Base-by-base conservation (phyloP, 2,797 vertebrate species). In the Anas bahamensis region DNA sequence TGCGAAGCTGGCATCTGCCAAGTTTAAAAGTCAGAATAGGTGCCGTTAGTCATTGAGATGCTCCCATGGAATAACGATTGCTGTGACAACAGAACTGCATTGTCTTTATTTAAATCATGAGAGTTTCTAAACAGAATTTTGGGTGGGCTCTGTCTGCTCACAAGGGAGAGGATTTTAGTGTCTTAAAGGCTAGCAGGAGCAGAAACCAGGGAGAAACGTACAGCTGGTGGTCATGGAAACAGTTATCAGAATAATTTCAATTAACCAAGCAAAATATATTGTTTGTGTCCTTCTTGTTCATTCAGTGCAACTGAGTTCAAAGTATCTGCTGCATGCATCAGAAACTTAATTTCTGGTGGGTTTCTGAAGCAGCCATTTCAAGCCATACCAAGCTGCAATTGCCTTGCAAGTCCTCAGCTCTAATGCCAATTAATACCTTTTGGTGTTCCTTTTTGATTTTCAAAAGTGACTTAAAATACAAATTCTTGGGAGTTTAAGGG, bases 11-110 rank as follows among this genome's bases (percentile, higher is more conserved):
- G 64, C 90, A 95, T 92, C 92, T 93, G 92, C 72, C 94, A 94
- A 80, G 92, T 95, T 95, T 86, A 95, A 95, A 94, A 95, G 90
- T 94, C 89, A 56, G 64, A 85, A 93, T 86, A 88, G 92, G 60
- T 95, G 89, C 83, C 87, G 22, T 95, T 92, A 95, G 66, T 95
- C 77, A 55, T 31, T 85, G 92, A 64, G 63, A 90, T 71, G 90
- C 90, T 95, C 64, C 77, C 63, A 84, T 89, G 71, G 37, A 87
- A 57, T 66, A 86, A 78, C 35, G 85, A 91, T 48, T 70, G 69
- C 37, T 74, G n/a, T 6, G 14, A 89, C 76, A 92, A 93, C 61
- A 91, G 77, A 90, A 66, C 59, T 52, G 56, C 61, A 5, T 7
- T 19, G 24, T 17, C 2, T 63, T 63, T 85, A 52, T 85, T 69